phyloP scores from a whole-genome alignment of 2,113 vertebrate species.

The Martes martes region DNA sequence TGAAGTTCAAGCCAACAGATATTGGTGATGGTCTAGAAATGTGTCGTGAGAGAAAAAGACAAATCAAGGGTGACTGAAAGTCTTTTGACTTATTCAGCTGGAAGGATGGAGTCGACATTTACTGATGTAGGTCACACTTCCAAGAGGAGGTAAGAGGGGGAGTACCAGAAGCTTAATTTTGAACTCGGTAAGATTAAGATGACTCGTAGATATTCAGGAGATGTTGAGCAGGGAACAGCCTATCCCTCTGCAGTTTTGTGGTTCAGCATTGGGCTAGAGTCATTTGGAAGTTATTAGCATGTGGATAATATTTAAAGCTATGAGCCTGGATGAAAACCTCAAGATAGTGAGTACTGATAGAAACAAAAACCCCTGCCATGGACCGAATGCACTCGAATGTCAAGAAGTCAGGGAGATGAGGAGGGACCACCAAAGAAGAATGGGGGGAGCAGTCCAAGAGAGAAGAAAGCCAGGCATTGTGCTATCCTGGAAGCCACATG shows the following conservation, averaged over 20 bases:
- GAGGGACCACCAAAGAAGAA: background rate
- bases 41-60: background rate
- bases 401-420: background rate
- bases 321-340: background rate
- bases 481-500: background rate
- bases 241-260: background rate
- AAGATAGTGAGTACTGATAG: background rate
- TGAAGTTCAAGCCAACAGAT: background rate
- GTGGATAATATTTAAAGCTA: background rate
- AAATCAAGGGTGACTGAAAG: background rate
- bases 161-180: background rate
- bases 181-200: background rate
- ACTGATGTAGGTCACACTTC: background rate
- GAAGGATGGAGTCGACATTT: background rate
- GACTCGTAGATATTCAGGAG: background rate
- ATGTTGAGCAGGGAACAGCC: background rate
- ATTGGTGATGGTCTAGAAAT: background rate
- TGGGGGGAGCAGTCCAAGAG: background rate
- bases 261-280: background rate
- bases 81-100: background rate
- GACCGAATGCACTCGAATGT: too few species aligned
- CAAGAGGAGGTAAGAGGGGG: background rate
- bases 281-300: background rate
- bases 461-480: background rate
- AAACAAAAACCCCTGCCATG: background rate